Conservation (phyloP, 1,140 invertebrate species). For the Diorhabda sublineata region DNA sequence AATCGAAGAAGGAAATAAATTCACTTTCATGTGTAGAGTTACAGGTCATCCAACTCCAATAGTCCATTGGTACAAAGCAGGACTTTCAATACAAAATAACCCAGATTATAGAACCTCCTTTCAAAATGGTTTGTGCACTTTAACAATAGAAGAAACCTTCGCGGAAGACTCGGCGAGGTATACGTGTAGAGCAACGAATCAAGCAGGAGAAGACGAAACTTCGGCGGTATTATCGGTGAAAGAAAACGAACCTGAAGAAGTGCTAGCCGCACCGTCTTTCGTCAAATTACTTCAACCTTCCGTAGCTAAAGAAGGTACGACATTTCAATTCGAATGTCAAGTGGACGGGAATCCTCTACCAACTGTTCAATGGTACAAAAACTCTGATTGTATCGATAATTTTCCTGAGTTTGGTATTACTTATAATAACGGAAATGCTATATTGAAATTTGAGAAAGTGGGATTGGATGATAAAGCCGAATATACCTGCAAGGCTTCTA, state of each 20-base stretch:
- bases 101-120: constrained; percentile 57
- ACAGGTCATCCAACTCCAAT: constrained; percentile 76
- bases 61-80: constrained; percentile 72
- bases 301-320: constrained; percentile 60
- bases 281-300: constrained; percentile 59
- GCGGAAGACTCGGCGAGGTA: constrained; percentile 78
- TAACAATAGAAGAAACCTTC: constrained; percentile 68
- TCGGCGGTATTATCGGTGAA: constrained; percentile 71
- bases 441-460: constrained; percentile 59
- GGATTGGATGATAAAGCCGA: constrained; percentile 57
- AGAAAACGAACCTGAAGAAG: constrained; percentile 63
- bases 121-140: constrained; percentile 69
- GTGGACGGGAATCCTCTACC: constrained; percentile 73
- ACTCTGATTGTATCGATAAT: constrained; percentile 68
- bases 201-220: constrained; percentile 65
- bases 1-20: constrained; percentile 61
- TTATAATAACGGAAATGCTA: constrained; percentile 62
- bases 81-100: constrained; percentile 52
- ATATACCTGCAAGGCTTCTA: constrained; percentile 67
- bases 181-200: constrained; percentile 68
- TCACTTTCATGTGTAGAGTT: constrained; percentile 47
- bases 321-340: constrained; percentile 65
- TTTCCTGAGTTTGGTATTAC: constrained; percentile 66
- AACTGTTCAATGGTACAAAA: constrained; percentile 75
- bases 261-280: constrained; percentile 62